Base-by-base conservation (phyloP, 2,888 invertebrate species). In the Amphipoea lucens region DNA sequence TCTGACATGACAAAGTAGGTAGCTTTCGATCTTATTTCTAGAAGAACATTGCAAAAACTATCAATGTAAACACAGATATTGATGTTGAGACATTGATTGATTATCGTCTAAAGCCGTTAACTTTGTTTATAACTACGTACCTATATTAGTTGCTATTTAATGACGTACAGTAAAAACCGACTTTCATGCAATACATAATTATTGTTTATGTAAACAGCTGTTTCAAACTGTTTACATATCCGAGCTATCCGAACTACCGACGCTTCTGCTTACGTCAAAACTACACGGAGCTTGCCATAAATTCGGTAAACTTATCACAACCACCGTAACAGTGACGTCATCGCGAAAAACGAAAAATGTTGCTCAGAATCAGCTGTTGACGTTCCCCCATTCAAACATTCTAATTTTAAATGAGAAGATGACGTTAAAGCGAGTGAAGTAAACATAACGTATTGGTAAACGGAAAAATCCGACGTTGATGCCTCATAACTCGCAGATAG, bases 371-470 rank as follows among this genome's bases (percentile, higher is more conserved):
- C 84, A 83, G 82, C 84, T 89, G 86, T 81, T 77, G 83, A 81
- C 81, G 84, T 74, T 74, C 68, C 66, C 45, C 74, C 89, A 88
- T 89, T 88, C 85, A 88, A 75, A 81, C 74, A 83, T 88, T 89
- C 88, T 90, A 89, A 83, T 76, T 87, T 85, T 89, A 89, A 84
- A 79, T 76, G 54, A 63, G 65, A 60, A 48, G 70, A 72, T 81
- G 85, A 86, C 85, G 87, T 81, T 81, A 74, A 63, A 60, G 40
- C 71, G 62, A 23, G 62, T 51, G 74, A 87, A 81, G 84, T 88
- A 90, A 89, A 90, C 84, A 88, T 63, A 84, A 78, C 79, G 79
- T 81, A 79, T 79, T 77, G 79, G 78, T 78, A 79, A 84, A 85
- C 79, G 85, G 85, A 85, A 90, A 88, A 84, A 85, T 81, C 75